Conservation (phyloP, 2,113 vertebrate genomes). For the Corapipo altera region DNA sequence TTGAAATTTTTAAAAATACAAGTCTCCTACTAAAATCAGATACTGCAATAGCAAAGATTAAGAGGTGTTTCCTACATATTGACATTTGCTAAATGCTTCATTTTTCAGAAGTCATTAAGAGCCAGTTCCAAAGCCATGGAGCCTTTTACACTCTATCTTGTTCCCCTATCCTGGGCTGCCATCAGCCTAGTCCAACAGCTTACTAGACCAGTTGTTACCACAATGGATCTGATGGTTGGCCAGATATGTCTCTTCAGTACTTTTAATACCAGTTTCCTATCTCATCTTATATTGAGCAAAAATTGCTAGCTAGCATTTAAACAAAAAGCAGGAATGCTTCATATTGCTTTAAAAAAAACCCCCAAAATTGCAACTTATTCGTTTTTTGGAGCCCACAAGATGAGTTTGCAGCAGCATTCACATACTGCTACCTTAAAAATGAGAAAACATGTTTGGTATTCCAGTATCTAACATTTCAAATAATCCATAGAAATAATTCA, state of each 20-base stretch:
- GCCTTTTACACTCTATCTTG: background rate
- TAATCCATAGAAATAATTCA: background rate
- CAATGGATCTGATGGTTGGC: background rate
- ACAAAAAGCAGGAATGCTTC: background rate
- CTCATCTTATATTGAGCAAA: background rate
- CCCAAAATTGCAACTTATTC: background rate
- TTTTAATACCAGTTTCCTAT: background rate
- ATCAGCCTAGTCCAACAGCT: background rate
- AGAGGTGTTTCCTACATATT: background rate
- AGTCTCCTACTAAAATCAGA: background rate
- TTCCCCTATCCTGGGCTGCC: background rate
- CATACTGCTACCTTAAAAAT: background rate
- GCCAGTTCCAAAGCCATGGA: background rate
- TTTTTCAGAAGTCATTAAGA: background rate
- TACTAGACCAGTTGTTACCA: background rate
- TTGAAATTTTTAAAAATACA: background rate
- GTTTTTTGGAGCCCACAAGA: background rate
- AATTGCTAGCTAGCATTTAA: background rate
- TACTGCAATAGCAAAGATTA: background rate
- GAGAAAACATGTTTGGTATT: background rate
- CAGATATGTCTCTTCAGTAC: background rate
- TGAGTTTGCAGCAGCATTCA: background rate
- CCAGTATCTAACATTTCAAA: background rate
- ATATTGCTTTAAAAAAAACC: background rate
- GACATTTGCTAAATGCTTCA: background rate